phyloP scores from a whole-genome alignment of 2,888 invertebrate genomes.

The Bombylius discolor region DNA sequence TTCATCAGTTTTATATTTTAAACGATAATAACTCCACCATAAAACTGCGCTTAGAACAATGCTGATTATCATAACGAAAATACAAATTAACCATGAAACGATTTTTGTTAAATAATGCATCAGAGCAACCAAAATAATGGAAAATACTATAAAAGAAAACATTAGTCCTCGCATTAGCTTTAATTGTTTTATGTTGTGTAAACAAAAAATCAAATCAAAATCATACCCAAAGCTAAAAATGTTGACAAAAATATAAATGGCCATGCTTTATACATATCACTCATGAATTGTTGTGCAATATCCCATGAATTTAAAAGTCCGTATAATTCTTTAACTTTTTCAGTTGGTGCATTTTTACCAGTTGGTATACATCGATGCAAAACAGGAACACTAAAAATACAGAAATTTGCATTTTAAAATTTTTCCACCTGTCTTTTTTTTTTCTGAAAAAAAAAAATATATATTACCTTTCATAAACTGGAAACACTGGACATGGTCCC shows the following conservation, averaged over 20 bases:
- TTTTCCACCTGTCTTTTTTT: too few species aligned
- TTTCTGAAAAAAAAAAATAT: background rate
- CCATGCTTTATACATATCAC: slow-evolving; percentile 82
- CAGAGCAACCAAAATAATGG: slow-evolving; percentile 67
- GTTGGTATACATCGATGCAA: slow-evolving; percentile 80
- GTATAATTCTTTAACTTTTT: slow-evolving; percentile 59
- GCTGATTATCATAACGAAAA: slow-evolving; percentile 60
- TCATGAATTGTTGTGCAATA: slow-evolving; percentile 72
- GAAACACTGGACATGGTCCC: slow-evolving; percentile 68
- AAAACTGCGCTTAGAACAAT: slow-evolving; percentile 64
- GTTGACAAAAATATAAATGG: slow-evolving; percentile 69
- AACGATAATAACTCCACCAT: slow-evolving; percentile 80
- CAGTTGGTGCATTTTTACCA: slow-evolving; percentile 49
- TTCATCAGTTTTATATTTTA: slow-evolving; percentile 40
- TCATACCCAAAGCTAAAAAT: slow-evolving; percentile 64
- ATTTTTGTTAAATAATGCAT: slow-evolving; percentile 71
- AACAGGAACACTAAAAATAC: slow-evolving; percentile 49
- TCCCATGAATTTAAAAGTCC: slow-evolving; percentile 78
- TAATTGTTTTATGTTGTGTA: slow-evolving; percentile 15
- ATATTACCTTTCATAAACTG: slow-evolving; percentile 57
- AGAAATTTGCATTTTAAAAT: background rate
- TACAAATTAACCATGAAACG: slow-evolving; percentile 80
- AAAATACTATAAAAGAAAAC: slow-evolving; percentile 52
- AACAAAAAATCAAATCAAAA: slow-evolving; percentile 20
- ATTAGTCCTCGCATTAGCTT: background rate